A percentile compares a stretch with the other conserved stretches of the same genome.
Evolutionary conservation across 2,113 vertebrate species (phyloP).

Genomic region (Arenaria interpres): DNA sequence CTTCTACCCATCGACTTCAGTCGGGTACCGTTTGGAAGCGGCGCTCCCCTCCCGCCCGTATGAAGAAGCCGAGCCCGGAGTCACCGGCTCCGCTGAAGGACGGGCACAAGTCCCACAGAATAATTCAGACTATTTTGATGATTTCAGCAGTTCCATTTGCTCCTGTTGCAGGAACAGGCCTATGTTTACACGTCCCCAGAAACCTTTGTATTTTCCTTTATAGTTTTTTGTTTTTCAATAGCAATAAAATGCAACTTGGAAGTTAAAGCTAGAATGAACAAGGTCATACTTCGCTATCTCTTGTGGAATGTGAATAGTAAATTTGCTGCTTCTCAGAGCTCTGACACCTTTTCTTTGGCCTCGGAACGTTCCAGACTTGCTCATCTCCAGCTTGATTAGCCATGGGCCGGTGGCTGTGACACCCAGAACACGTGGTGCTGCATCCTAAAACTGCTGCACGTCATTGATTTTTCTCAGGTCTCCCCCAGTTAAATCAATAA

Average conservation of each 20-base stretch:
- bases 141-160: neutral
- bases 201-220: neutral
- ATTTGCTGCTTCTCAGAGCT: neutral
- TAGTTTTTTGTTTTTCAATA: neutral
- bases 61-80: neutral
- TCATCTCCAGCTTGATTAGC: neutral
- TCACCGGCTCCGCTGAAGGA: neutral
- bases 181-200: neutral
- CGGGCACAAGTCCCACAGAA: neutral
- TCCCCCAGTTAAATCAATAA: slow-evolving; percentile 44
- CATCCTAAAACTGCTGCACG: neutral
- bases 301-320: neutral
- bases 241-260: neutral
- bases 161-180: neutral
- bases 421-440: neutral
- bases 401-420: neutral
- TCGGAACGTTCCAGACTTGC: neutral
- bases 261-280: neutral
- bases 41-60: neutral
- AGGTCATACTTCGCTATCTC: neutral
- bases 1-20: neutral
- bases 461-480: slow-evolving; percentile 40
- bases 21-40: neutral
- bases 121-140: neutral
- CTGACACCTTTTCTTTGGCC: neutral